Conservation (phyloP, 1,140 invertebrate genomes). For the Anadara kagoshimensis region DNA sequence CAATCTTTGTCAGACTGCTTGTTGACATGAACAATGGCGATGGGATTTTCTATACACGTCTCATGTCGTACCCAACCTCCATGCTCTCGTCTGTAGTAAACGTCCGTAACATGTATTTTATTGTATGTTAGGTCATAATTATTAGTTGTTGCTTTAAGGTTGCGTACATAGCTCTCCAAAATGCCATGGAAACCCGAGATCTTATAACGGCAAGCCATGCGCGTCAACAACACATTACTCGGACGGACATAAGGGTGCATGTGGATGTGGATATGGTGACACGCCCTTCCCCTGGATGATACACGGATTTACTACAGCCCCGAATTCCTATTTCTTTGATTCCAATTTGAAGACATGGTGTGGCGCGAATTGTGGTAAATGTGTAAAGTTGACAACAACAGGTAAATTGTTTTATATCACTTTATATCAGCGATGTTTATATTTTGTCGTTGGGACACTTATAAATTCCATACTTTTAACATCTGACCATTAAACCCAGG, state of each 20-base stretch:
- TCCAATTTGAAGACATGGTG: slow-evolving; percentile 39
- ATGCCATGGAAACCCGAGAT: slow-evolving; percentile 39
- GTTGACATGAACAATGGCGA: no score
- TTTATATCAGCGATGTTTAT: no score
- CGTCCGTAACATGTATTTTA: no score
- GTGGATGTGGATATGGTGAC: slow-evolving; percentile 56
- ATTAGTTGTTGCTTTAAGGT: no score
- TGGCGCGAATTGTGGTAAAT: slow-evolving; percentile 50
- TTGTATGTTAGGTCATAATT: no score
- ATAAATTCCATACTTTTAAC: no score
- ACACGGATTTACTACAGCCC: slow-evolving; percentile 37
- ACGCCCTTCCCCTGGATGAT: slow-evolving; percentile 45
- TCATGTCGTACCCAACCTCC: no score
- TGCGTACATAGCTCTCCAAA: slow-evolving; percentile 9
- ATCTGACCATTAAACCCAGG: no score
- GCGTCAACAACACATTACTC: slow-evolving; percentile 56
- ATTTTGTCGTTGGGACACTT: no score
- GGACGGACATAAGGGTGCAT: slow-evolving; percentile 57
- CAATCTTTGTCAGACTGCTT: no score
- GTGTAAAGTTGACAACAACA: slow-evolving; percentile 53
- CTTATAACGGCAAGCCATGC: slow-evolving; percentile 51
- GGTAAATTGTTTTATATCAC: slow-evolving; percentile 17
- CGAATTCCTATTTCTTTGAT: slow-evolving; percentile 49
- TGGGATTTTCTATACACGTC: no score
- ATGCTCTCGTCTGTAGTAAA: no score